Evolutionary conservation across 2,888 invertebrate genomes (phyloP), one percentile per base, ranked within the genome.

Genomic region (Leucozona laternaria): DNA sequence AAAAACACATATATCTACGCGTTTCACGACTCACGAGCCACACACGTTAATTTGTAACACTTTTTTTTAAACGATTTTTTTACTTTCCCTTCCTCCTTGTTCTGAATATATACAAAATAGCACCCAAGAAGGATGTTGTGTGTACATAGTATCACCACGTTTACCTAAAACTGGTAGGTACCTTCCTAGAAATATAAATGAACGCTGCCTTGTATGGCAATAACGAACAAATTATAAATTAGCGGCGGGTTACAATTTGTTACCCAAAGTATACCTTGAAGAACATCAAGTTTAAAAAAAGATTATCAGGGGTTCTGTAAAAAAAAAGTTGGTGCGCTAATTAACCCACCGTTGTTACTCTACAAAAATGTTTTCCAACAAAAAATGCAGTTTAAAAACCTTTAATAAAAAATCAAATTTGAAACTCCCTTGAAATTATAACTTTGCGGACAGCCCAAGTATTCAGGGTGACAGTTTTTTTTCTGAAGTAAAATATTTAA

Each of bases 401-500:
- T 48, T 48, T 22, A 43, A 72, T 53, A 43, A 45, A 43, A 45
- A 45, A 45, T 17, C 45, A n/a, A 17, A 45, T 28, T 57, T 15
- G 60, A 48, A 53, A 85, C 71, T 72, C 66, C 80, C 85, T 66
- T 60, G 40, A 62, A 80, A 80, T 80, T 77, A 85, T 53, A 60
- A 43, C 45, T 22, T 43, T 31, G 45, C 40, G 62, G 13, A 25
- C 43, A 25, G 45, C 45, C n/a, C 17, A 45, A 73, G 37, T 60
- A 62, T 34, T 62, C 55, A 53, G 75, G 68, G 79, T 76, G 71
- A 66, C 70, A 62, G 4, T 53, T 78, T 83, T 83, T 81, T 79
- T 76, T 71, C 55, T 78, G 73, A 50, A 62, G 73, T 73, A 62
- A 79, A 79, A 79, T 75, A 79, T 79, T 86, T 78, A 78, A 86